Evolutionary conservation across 1,140 invertebrate species (phyloP), one percentile per base, ranked within the genome.

Genomic region (Teleopsis dalmanni): DNA sequence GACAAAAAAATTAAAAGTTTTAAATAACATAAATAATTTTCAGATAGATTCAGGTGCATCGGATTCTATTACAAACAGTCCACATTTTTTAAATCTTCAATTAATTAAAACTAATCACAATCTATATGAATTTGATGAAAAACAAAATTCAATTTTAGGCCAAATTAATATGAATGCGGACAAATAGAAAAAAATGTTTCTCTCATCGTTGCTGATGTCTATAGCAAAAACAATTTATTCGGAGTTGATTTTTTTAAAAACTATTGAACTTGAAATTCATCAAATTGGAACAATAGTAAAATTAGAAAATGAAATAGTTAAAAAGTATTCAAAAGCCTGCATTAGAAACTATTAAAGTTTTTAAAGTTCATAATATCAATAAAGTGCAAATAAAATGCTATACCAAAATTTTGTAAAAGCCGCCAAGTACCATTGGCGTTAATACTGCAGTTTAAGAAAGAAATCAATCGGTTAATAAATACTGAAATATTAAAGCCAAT

Each of bases 391-490:
- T 6, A 9, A 19, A 18, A 46, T 25, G 43, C 25, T 33, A 5
- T 11, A 14, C 33, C 45, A 23, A 42, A 31, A 36, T 48, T 48
- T 48, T 43, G 25, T 23, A 31, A 11, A 34, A 31, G 26, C 9
- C 19, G 45, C n/a, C 40, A n/a, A 27, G 35, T 52, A 35, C 60
- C 60, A 38, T 63, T 51, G 48, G 53, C 58, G 19, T 47, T 59
- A 43, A 54, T 54, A 43, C 38, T 51, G 19, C 52, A 56, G 43
- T 56, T 62, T 14, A 50, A 57, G 38, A 13, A 51, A 25, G 58
- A 63, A 55, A 53, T 57, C 25, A 18, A 55, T 21, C 27, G 56
- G 36, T 47, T 62, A 44, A 14, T 55, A n/a, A 21, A 29, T 11
- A 40, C 51, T 35, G 49, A 52, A 34, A 47, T 54, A 8, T 51